Percentiles rank a stretch among this genome's conserved stretches.
phyloP scores from a whole-genome alignment of 1,140 invertebrate genomes.

The Chelonus insularis region DNA sequence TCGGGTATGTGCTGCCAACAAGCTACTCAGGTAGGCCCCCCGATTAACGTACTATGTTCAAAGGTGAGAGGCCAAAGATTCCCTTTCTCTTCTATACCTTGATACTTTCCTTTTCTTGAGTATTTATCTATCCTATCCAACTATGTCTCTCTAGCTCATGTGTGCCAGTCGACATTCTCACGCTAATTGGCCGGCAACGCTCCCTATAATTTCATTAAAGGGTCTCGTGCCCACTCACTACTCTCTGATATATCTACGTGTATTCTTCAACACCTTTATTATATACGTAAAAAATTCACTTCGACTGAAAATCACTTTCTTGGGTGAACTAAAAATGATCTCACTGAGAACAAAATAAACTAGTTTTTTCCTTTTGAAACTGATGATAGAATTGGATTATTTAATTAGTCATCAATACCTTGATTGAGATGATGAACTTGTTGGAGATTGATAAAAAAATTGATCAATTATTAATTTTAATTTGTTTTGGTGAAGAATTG shows the following conservation, averaged over 20 bases:
- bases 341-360: too few relatives aligned
- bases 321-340: too few relatives aligned
- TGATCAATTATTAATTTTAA: too few relatives aligned
- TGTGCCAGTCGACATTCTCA: slow-evolving; percentile 47
- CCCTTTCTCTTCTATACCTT: background rate
- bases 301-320: too few relatives aligned
- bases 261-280: background rate
- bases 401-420: too few relatives aligned
- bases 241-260: slow-evolving; percentile 24
- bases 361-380: too few relatives aligned
- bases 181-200: slow-evolving; percentile 50
- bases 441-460: too few relatives aligned
- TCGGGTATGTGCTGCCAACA: slow-evolving; percentile 25
- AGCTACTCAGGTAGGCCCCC: slow-evolving; percentile 46
- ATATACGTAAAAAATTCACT: slow-evolving; percentile 8
- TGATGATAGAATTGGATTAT: too few relatives aligned
- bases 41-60: slow-evolving; percentile 20
- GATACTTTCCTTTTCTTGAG: background rate
- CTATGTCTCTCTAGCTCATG: slow-evolving; percentile 32
- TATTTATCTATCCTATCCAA: background rate
- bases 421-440: too few relatives aligned
- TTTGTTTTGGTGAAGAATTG: too few relatives aligned
- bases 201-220: slow-evolving; percentile 54
- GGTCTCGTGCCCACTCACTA: slow-evolving; percentile 46
- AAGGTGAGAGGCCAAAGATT: slow-evolving; percentile 9